Evolutionary conservation across 2,797 vertebrate genomes (phyloP).

Genomic region (Acrossocheilus fasciatus): DNA sequence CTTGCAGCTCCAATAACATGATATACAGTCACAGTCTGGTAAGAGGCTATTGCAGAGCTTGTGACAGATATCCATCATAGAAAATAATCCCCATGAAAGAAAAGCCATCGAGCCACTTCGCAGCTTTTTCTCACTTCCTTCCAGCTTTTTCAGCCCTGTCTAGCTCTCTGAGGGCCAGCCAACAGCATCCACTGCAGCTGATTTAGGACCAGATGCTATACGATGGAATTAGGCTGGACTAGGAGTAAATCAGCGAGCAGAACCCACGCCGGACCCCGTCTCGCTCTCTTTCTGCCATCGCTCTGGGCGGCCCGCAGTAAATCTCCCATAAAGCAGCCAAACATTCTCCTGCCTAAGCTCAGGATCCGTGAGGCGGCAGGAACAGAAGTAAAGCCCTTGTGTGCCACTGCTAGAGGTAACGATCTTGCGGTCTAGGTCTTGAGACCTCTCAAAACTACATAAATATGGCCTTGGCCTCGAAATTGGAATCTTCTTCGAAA

Average conservation of each 20-base stretch:
- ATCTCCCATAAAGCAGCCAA: slow-evolving; percentile 67
- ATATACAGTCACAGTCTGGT: slow-evolving; percentile 44
- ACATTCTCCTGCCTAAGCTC: slow-evolving; percentile 26
- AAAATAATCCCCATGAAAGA: slow-evolving; percentile 56
- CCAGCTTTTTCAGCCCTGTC: slow-evolving; percentile 19
- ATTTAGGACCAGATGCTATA: slow-evolving; percentile 68
- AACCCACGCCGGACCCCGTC: slow-evolving; percentile 43
- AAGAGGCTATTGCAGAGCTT: slow-evolving; percentile 36
- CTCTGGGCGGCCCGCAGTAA: slow-evolving; percentile 64
- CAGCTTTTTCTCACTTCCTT: slow-evolving; percentile 31
- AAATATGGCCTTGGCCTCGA: neutral
- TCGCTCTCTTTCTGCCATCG: slow-evolving; percentile 57
- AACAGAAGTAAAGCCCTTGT: slow-evolving; percentile 18
- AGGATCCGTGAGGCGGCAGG: neutral
- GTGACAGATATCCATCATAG: slow-evolving; percentile 56
- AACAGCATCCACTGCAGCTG: slow-evolving; percentile 53
- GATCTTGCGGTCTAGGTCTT: neutral
- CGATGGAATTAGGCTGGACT: slow-evolving; percentile 63
- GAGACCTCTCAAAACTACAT: slow-evolving; percentile 12
- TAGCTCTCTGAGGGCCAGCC: slow-evolving; percentile 37
- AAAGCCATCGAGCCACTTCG: slow-evolving; percentile 45
- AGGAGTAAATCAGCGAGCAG: slow-evolving; percentile 64
- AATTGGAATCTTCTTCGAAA: neutral
- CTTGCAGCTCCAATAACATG: slow-evolving; percentile 21
- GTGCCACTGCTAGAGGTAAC: neutral